A percentile compares a stretch with the other conserved stretches of the same genome.
Evolutionary conservation across 1,140 invertebrate species (phyloP).

Genomic region (Caerostris extrusa): DNA sequence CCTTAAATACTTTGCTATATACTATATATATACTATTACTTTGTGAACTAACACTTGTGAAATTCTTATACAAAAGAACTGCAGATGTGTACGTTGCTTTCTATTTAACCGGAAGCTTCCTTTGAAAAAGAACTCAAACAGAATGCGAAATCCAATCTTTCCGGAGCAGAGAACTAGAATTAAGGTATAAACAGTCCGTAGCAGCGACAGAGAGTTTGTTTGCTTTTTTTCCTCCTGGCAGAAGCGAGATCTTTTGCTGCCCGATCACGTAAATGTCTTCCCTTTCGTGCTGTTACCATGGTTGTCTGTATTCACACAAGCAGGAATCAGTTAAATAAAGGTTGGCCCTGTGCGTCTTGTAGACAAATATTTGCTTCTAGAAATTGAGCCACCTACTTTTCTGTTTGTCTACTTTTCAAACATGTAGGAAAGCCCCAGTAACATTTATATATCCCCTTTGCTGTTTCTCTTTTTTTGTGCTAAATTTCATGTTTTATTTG

Average conservation of each 20-base stretch:
- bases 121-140: neutral
- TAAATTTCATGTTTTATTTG: no score
- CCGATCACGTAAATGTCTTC: neutral
- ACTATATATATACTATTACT: no score
- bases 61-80: no score
- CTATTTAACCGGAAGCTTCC: neutral
- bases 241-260: neutral
- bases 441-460: no score
- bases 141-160: neutral
- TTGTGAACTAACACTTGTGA: no score
- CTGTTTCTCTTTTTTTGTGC: no score
- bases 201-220: neutral
- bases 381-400: neutral
- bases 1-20: no score
- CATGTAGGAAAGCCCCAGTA: no score
- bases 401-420: no score
- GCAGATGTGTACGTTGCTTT: no score
- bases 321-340: neutral
- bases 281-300: no score
- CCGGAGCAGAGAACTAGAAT: neutral
- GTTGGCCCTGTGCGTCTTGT: neutral
- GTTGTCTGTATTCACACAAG: neutral
- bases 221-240: neutral
- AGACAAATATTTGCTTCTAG: neutral
- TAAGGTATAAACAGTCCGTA: neutral